Percentiles rank a stretch among this genome's conserved stretches.
Conservation (phyloP, 1,140 invertebrate genomes). For the Lineus longissimus region DNA sequence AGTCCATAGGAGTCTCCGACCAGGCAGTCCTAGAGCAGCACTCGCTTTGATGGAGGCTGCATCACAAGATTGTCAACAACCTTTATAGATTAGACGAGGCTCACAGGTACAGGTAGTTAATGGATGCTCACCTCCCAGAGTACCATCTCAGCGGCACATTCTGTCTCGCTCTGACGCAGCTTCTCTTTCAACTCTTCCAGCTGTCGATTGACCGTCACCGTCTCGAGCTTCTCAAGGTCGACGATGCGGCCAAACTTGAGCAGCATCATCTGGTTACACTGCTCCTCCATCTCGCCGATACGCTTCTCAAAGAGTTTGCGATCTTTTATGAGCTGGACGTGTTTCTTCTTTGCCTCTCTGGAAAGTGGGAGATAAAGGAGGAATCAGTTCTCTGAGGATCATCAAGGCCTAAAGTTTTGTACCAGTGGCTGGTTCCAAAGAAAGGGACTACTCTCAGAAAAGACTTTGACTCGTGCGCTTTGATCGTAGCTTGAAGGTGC, state of each 20-base stretch:
- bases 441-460: no score
- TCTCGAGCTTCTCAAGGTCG: conserved; percentile 51
- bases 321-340: conserved; percentile 51
- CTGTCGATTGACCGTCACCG: conserved; percentile 48
- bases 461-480: no score
- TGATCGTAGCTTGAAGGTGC: no score
- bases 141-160: conserved; percentile 34
- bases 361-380: conserved; percentile 1
- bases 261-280: conserved; percentile 49
- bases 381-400: neutral
- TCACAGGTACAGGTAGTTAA: no score
- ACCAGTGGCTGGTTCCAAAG: neutral
- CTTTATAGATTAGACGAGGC: no score
- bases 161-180: conserved; percentile 37
- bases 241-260: conserved; percentile 51
- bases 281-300: conserved; percentile 43
- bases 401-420: neutral
- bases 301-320: conserved; percentile 45
- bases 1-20: neutral
- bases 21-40: no score
- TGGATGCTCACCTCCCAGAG: conserved; percentile 36
- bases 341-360: conserved; percentile 49
- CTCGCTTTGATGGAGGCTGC: no score
- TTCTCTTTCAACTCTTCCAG: conserved; percentile 53
- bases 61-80: no score